Evolutionary conservation across 2,888 invertebrate genomes (phyloP), one percentile per base, ranked within the genome.

Genomic region (Apotomis capreana): DNA sequence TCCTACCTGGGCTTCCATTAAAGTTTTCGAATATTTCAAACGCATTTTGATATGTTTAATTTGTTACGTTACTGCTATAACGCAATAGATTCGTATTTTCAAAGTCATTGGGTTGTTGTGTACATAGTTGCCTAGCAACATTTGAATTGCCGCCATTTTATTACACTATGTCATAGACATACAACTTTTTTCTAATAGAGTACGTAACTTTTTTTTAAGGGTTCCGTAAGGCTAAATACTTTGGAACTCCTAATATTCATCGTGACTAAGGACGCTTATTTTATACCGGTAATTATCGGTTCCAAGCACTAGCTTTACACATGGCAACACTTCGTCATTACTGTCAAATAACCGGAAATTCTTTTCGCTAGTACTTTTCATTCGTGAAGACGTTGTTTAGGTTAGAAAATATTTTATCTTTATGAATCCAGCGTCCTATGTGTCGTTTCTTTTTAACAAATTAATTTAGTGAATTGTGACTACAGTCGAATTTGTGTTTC

Each of bases 11-110:
- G 96, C 95, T 79, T 96, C 95, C 74, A 97, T 86, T 80, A 97
- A 89, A 4, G 96, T 96, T 89, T 96, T 95, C 71, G 96, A 94
- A 91, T 96, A 97, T 91, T 97, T 97, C 57, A 98, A 89, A 80
- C 97, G 96, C 97, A 97, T 97, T 81, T 82, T 89, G 3, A 67
- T 5, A 9, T 49, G 6, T 5, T 37, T 46, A 36, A 36, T 51
- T 62, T 12, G 36, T 46, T 54, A 54, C 54, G 51, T 54, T 46
- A 3, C 55, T 26, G 8, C 40, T n/a, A 4, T 15, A 15, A 4
- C 64, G 12, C 40, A 40, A 1, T 63, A 52, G 8, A 3, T n/a
- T 37, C 4, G 15, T 44, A 13, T 12, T 5, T 61, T 26, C 12
- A 10, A 61, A 37, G 9, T 37, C 51, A 67, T 26, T 55, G 13